Conservation (phyloP, 2,888 invertebrate species). For the Patella pellucida region DNA sequence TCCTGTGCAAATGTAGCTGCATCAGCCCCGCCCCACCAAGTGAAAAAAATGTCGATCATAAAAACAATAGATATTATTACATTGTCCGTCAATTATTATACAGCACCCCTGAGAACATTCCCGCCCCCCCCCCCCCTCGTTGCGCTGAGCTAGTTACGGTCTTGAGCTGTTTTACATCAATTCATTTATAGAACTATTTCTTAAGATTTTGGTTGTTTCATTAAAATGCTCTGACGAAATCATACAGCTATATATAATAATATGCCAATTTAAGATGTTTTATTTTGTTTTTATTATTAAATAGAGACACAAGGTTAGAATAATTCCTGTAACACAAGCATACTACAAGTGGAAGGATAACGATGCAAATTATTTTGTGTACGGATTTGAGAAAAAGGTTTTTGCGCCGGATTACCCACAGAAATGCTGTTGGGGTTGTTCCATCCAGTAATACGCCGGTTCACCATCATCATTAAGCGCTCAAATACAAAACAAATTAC, state of each 20-base stretch:
- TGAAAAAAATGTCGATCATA: too few species aligned
- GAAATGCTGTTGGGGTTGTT: constrained; percentile 68
- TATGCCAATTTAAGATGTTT: not conserved
- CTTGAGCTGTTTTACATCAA: too few species aligned
- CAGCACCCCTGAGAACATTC: too few species aligned
- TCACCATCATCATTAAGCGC: not conserved
- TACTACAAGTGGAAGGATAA: constrained; percentile 65
- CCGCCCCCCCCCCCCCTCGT: too few species aligned
- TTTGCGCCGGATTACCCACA: constrained; percentile 70
- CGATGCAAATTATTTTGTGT: constrained; percentile 63
- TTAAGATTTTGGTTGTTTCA: not conserved
- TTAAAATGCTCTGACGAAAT: not conserved
- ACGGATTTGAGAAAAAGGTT: constrained; percentile 69
- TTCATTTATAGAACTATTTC: too few species aligned
- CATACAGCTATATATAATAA: too few species aligned
- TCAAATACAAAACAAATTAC: too few species aligned
- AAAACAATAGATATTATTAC: too few species aligned
- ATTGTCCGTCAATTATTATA: too few species aligned
- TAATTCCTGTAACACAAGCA: constrained; percentile 69
- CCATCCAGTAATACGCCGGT: constrained; percentile 44
- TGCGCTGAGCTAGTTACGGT: too few species aligned
- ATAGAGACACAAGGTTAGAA: constrained; percentile 68
- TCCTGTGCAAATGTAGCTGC: too few species aligned
- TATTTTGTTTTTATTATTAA: constrained; percentile 29
- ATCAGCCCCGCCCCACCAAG: too few species aligned